These are phyloP conservation scores for Pseudotriccus pelzelni DNA, from an alignment of 2,797 vertebrate species.

Conservation along the genomic window DNA sequence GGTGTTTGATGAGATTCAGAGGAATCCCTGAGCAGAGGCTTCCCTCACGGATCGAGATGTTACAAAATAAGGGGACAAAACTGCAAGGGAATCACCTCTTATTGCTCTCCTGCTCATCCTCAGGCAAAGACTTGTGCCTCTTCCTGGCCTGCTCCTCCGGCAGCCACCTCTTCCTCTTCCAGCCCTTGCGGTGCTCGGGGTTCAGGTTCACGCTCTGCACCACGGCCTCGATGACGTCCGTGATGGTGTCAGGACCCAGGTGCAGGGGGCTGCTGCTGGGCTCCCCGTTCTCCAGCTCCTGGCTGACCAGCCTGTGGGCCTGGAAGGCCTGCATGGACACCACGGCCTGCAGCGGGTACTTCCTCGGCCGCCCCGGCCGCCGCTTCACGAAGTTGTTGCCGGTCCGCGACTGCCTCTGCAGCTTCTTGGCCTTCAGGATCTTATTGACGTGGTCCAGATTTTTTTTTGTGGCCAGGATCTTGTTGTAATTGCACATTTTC, in stretches of 20 bases:
- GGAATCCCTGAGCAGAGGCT: neutral
- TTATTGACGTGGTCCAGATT: conserved; percentile 98
- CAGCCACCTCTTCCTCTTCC: conserved; percentile 79
- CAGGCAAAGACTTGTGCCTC: conserved; percentile 68
- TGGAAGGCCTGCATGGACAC: conserved; percentile 75
- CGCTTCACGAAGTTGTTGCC: conserved; percentile 94
- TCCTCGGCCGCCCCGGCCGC: conserved; percentile 90
- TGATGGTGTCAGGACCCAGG: conserved; percentile 78
- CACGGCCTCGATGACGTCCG: conserved; percentile 88
- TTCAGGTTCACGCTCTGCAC: conserved; percentile 83
- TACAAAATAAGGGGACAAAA: neutral
- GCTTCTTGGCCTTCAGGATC: conserved; percentile 97
- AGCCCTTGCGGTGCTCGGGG: conserved; percentile 80
- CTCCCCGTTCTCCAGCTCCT: conserved; percentile 38
- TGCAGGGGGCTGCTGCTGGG: conserved; percentile 34
- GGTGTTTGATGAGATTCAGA: neutral
- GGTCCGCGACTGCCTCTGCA: conserved; percentile 94
- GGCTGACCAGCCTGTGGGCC: conserved; percentile 57
- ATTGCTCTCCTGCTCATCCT: conserved; percentile 71
- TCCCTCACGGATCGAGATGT: accelerated
- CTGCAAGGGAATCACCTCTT: conserved; percentile 59
- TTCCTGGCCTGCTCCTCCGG: conserved; percentile 81
- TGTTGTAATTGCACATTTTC: conserved; percentile 82
- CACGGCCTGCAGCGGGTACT: conserved; percentile 77
- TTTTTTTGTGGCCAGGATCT: conserved; percentile 88